These are phyloP conservation scores for Aepyceros melampus DNA, from an alignment of 2,113 vertebrate genomes.

Conservation along the genomic window DNA sequence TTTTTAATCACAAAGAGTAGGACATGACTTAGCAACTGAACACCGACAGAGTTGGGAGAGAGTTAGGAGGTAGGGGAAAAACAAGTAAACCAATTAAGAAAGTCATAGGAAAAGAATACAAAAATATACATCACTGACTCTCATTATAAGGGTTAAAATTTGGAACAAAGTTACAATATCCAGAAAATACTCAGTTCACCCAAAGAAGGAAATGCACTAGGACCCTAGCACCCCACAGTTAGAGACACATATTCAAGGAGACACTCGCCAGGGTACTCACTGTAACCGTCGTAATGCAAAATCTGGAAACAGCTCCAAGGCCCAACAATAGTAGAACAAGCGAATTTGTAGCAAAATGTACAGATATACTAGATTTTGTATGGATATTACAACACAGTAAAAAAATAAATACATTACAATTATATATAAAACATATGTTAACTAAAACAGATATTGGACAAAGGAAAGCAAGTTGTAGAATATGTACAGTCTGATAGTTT, in stretches of 20 bases:
- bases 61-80: neutral
- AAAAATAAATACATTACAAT: neutral
- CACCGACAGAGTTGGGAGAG: accelerated
- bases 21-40: neutral
- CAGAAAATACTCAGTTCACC: neutral
- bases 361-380: neutral
- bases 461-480: neutral
- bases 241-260: neutral
- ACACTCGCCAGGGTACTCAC: no score
- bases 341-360: neutral
- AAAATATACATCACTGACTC: neutral
- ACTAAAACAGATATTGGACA: neutral
- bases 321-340: neutral
- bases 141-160: neutral
- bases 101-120: neutral
- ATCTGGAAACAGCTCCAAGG: neutral
- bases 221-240: neutral
- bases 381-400: neutral
- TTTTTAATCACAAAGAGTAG: neutral
- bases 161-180: neutral
- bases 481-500: no score
- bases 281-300: neutral
- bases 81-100: neutral
- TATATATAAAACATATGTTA: neutral
- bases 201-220: neutral